Conservation (phyloP, 2,113 vertebrate genomes). For the Harpagus bidentatus region DNA sequence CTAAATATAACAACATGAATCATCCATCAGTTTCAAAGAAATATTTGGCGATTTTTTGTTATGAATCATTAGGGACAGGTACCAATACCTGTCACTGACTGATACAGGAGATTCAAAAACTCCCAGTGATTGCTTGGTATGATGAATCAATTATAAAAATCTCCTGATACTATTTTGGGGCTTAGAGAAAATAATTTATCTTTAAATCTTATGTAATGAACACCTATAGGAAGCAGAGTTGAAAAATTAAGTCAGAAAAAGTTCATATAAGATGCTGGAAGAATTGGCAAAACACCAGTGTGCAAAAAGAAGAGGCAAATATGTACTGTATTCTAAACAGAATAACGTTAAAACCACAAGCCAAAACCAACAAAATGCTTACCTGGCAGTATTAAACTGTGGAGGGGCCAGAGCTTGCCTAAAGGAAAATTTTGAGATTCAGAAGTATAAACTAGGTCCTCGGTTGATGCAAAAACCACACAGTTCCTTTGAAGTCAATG, state of each 20-base stretch:
- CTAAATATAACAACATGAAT: constrained; percentile 47
- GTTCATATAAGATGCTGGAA: not conserved
- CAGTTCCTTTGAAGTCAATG: not conserved
- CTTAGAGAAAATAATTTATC: not conserved
- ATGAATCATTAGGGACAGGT: not conserved
- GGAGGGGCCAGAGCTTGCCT: not conserved
- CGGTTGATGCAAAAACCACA: not conserved
- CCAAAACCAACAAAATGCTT: not conserved
- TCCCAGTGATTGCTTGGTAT: not conserved
- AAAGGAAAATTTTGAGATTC: not conserved
- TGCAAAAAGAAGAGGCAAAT: not conserved
- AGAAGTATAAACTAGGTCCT: not conserved
- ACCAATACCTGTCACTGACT: not conserved
- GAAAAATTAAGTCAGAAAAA: not conserved
- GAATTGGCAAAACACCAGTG: not conserved
- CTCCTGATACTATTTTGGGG: not conserved
- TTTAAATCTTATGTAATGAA: constrained; percentile 3
- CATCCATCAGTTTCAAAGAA: constrained; percentile 39
- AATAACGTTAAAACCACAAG: not conserved
- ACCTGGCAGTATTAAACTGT: not conserved
- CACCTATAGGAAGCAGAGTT: not conserved
- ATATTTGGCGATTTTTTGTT: constrained; percentile 22
- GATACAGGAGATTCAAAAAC: not conserved
- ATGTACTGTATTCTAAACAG: not conserved
- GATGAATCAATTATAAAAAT: not conserved